Percentiles rank a stretch among this genome's conserved stretches.
phyloP scores from a whole-genome alignment of 23 tunicate species.

The Ciona savignyi region DNA sequence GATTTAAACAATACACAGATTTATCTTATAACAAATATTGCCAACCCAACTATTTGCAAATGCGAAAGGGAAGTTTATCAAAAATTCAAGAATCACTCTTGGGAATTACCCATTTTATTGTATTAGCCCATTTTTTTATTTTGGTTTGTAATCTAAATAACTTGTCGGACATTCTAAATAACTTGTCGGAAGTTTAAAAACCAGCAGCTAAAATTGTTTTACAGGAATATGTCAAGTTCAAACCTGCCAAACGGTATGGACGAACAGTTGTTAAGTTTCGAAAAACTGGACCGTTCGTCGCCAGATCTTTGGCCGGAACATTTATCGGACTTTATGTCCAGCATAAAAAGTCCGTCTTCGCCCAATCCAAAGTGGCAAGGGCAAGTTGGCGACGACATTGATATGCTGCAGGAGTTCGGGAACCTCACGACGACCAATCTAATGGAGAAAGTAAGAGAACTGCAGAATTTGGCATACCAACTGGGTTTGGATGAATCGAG shows the following conservation, averaged over 20 bases:
- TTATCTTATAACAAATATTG: too few species aligned
- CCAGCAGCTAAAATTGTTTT: too few species aligned
- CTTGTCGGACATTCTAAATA: too few species aligned
- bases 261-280: conserved; percentile 65
- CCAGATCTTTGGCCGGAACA: conserved; percentile 96
- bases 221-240: too few species aligned
- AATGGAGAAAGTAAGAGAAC: conserved; percentile 79
- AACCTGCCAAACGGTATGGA: conserved; percentile 31
- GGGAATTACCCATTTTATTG: too few species aligned
- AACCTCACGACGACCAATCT: conserved; percentile 77
- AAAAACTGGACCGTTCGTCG: conserved; percentile 80
- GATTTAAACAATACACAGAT: too few species aligned
- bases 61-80: too few species aligned
- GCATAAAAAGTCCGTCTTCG: conserved; percentile 69
- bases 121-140: too few species aligned
- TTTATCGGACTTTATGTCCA: conserved; percentile 75
- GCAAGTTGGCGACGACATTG: conserved; percentile 76
- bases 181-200: too few species aligned
- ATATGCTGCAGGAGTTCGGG: conserved; percentile 86
- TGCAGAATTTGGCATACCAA: conserved; percentile 86
- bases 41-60: too few species aligned
- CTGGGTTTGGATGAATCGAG: conserved; percentile 85
- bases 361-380: conserved; percentile 77
- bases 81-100: too few species aligned
- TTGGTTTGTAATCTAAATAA: too few species aligned